Percentiles rank a stretch among this genome's conserved stretches.
Conservation (phyloP, 2,888 invertebrate species). For the Podabrus alpinus region DNA sequence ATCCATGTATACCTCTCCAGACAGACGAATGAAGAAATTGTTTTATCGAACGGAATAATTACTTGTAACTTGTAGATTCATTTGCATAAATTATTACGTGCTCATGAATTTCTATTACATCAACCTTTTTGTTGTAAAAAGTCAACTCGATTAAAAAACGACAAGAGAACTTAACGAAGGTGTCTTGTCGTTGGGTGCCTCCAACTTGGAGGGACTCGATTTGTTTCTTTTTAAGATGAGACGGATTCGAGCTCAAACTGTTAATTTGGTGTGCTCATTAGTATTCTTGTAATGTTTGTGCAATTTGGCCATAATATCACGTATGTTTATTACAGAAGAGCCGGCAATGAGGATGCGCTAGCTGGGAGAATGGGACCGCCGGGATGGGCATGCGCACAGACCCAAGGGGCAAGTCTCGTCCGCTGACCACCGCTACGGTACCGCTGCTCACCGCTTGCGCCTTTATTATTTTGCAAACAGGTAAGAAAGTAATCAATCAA, state of each 20-base stretch:
- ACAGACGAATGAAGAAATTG: constrained; percentile 1
- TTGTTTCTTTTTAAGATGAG: neutral
- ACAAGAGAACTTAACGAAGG: neutral
- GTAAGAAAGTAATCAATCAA: constrained; percentile 34
- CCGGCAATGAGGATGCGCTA: constrained; percentile 79
- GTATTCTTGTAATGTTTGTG: constrained; percentile 12
- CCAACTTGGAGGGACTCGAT: neutral
- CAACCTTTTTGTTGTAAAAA: neutral
- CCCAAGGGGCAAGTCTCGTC: constrained; percentile 73
- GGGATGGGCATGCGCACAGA: constrained; percentile 90
- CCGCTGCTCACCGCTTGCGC: constrained; percentile 55
- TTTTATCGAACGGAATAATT: constrained; percentile 17
- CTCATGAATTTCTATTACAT: constrained; percentile 5
- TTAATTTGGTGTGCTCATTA: constrained; percentile 20
- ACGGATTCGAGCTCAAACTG: constrained; percentile 11
- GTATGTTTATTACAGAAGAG: constrained; percentile 57
- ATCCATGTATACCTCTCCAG: neutral
- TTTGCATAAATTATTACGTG: constrained; percentile 14
- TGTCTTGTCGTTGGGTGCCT: neutral
- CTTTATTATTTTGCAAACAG: constrained; percentile 52
- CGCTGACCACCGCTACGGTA: constrained; percentile 56
- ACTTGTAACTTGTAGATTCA: constrained; percentile 2
- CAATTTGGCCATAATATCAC: constrained; percentile 13
- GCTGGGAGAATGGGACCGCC: constrained; percentile 83
- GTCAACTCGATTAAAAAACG: neutral